phyloP scores from a whole-genome alignment of 1,140 invertebrate genomes.

The Vanessa atalanta region DNA sequence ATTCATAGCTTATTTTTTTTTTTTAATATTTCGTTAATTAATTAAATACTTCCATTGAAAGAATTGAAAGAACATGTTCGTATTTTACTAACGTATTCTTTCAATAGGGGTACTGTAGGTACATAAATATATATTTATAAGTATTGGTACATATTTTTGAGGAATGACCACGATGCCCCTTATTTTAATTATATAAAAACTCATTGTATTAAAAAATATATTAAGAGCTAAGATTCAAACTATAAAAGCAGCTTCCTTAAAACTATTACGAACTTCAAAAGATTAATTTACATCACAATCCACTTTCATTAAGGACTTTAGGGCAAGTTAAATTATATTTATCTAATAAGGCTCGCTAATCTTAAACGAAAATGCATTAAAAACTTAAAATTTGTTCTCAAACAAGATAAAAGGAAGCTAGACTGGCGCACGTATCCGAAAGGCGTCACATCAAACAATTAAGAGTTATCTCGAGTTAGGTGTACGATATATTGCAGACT shows the following conservation, averaged over 20 bases:
- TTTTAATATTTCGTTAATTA: constrained; percentile 38
- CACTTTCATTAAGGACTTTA: constrained; percentile 8
- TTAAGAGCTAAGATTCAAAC: background rate
- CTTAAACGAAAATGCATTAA: constrained; percentile 40
- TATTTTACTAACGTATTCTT: background rate
- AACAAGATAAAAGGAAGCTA: constrained; percentile 48
- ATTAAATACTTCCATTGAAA: constrained; percentile 4
- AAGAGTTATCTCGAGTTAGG: constrained; percentile 66
- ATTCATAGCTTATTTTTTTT: constrained; percentile 30
- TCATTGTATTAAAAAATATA: background rate
- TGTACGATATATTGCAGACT: constrained; percentile 65
- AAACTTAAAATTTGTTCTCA: constrained; percentile 49
- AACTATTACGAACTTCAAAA: constrained; percentile 12
- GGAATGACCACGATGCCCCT: too few species aligned
- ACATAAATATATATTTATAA: background rate
- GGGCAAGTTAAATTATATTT: constrained; percentile 16
- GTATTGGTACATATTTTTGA: background rate
- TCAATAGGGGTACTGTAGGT: too few species aligned
- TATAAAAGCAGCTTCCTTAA: constrained; percentile 8
- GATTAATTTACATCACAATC: constrained; percentile 8
- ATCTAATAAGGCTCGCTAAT: constrained; percentile 10
- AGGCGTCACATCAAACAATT: constrained; percentile 68
- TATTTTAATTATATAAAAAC: background rate
- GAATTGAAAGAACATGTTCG: background rate
- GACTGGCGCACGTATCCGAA: constrained; percentile 46